Percentiles rank a stretch among this genome's conserved stretches.
phyloP scores from a whole-genome alignment of 2,888 invertebrate species.

The Thelaira solivaga region DNA sequence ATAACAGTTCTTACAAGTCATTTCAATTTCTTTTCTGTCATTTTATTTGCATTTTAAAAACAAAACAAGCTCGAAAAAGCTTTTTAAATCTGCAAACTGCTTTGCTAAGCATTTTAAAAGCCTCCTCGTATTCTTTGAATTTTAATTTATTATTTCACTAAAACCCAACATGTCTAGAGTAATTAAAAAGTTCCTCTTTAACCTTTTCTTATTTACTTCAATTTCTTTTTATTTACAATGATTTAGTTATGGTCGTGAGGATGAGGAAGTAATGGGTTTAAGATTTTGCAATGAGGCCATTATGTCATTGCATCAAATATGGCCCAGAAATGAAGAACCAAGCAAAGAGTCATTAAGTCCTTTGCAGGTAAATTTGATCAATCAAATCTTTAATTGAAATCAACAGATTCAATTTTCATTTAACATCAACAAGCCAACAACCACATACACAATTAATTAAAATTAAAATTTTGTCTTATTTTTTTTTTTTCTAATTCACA shows the following conservation, averaged over 20 bases:
- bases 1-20: too few relatives aligned
- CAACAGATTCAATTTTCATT: not conserved
- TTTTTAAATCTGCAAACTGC: too few relatives aligned
- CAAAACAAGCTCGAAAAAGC: too few relatives aligned
- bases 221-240: not conserved
- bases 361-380: conserved; percentile 83
- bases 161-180: too few relatives aligned
- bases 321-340: conserved; percentile 83
- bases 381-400: not conserved
- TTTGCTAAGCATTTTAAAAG: too few relatives aligned
- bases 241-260: conserved; percentile 93
- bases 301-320: conserved; percentile 92
- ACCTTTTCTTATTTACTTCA: not conserved
- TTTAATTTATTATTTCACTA: too few relatives aligned
- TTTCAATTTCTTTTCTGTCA: too few relatives aligned
- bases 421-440: not conserved
- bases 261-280: conserved; percentile 98
- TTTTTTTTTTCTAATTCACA: conserved; percentile 75
- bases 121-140: too few relatives aligned
- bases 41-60: too few relatives aligned
- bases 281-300: conserved; percentile 98
- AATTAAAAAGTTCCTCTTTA: conserved; percentile 12
- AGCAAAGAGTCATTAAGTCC: conserved; percentile 81
- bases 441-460: not conserved
- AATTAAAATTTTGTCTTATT: conserved; percentile 63